Base-by-base conservation (phyloP, 2,888 invertebrate species). In the Hydroisotoma schaefferi region DNA sequence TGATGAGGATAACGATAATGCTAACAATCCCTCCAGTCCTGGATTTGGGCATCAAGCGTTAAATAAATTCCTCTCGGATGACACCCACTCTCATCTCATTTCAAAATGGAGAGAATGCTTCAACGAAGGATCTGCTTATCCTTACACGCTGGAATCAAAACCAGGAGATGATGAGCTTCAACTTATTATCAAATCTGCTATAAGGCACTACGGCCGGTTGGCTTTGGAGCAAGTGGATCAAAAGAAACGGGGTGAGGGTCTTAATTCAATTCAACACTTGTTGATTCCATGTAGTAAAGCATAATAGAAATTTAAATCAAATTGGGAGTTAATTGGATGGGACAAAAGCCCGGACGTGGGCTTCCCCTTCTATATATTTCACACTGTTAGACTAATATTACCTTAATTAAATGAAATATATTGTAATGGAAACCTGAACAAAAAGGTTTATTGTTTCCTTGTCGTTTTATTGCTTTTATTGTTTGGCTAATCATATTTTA, bases 101-200 rank as follows among this genome's bases (percentile, higher is more conserved):
- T 51, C 65, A 58, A 68, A 63, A 48, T 68, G 68, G 70, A 59
- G 70, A 55, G 65, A 68, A 26, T 57, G 61, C 37, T 64, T 68
- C 33, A 62, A 70, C 27, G 57, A 63, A 29, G 67, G 62, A 2
- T 61, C 67, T 40, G 49, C 61, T 6, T 70, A 61, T 54, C 68
- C 70, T 4, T 67, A 70, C 52, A 70, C 67, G 10, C 58, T 68
- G 12, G 67, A 70, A 52, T 68, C 70, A 18, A 67, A 67, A 55
- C 57, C 60, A 28, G 65, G 64, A 52, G 67, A 67, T 40, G 67
- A 67, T n/a, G 67, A 67, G 61, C 57, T 67, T 54, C 54, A 62
- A 44, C 64, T 65, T 47, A 67, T 61, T 29, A 65, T 67, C 63
- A 67, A 65, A 51, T 65, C 65, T 37, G 59, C 67, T 26, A 63